Conservation (phyloP, 2,888 invertebrate genomes). For the Cheilosia soror region DNA sequence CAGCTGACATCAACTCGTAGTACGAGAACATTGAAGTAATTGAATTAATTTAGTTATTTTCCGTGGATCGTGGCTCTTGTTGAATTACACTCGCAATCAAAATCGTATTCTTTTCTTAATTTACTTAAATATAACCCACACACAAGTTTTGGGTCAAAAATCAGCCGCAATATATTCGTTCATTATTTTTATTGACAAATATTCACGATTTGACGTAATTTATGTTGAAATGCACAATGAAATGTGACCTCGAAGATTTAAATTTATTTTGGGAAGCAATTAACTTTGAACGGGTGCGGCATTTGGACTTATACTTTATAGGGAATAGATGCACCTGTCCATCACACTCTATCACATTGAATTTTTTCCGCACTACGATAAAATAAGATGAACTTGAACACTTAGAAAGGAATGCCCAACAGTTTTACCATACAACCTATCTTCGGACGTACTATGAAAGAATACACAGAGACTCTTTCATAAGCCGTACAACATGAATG, state of each 20-base stretch:
- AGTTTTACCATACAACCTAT: too few species aligned
- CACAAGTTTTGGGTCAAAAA: slow-evolving; percentile 39
- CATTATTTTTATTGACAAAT: slow-evolving; percentile 15
- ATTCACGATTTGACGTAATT: slow-evolving; percentile 23
- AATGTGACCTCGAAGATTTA: neutral
- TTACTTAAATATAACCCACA: slow-evolving; percentile 24
- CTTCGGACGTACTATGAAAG: too few species aligned
- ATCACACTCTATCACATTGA: too few species aligned
- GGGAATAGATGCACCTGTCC: too few species aligned
- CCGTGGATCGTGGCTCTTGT: slow-evolving; percentile 4
- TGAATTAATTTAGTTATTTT: slow-evolving; percentile 42
- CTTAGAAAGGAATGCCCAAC: too few species aligned
- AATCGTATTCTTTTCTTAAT: slow-evolving; percentile 16
- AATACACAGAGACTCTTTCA: too few species aligned
- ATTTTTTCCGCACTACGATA: too few species aligned
- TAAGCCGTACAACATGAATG: too few species aligned
- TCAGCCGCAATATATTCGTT: slow-evolving; percentile 17
- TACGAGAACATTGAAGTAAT: slow-evolving; percentile 29
- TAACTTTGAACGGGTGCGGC: neutral
- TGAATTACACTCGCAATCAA: slow-evolving; percentile 31
- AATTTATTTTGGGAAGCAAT: neutral
- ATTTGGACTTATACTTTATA: neutral
- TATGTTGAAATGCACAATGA: neutral
- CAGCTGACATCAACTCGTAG: slow-evolving; percentile 15
- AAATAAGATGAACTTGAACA: too few species aligned